Evolutionary conservation across 1,140 invertebrate genomes (phyloP).

Genomic region (Semibalanus balanoides): DNA sequence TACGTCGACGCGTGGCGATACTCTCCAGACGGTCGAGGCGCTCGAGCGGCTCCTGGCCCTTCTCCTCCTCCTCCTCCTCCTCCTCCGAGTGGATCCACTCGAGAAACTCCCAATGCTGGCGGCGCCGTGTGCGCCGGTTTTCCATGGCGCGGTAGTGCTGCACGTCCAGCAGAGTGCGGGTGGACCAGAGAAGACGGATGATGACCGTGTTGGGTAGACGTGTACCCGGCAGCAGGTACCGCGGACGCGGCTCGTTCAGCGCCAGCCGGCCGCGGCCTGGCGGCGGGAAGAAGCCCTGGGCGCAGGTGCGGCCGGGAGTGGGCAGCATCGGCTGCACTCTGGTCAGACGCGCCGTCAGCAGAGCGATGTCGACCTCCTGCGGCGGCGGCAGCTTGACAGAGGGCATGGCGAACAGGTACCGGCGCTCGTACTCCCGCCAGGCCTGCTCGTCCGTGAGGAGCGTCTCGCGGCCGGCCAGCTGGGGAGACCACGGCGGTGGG

Average conservation of each 20-base stretch:
- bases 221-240: neutral
- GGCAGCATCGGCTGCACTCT: neutral
- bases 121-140: neutral
- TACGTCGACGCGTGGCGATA: too few species aligned
- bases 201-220: neutral
- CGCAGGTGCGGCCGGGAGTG: neutral
- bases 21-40: neutral
- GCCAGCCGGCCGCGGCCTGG: neutral
- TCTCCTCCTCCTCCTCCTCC: neutral
- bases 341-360: neutral
- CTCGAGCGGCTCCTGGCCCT: neutral
- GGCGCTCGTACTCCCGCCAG: neutral
- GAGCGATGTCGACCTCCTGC: neutral
- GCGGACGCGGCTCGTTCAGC: neutral
- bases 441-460: neutral
- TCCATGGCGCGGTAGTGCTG: neutral
- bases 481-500: neutral
- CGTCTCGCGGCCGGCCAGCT: neutral
- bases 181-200: neutral
- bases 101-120: neutral
- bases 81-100: neutral
- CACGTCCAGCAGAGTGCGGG: neutral
- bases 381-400: neutral
- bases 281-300: neutral
- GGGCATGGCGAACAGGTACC: neutral